A percentile compares a stretch with the other conserved stretches of the same genome.
These are phyloP conservation scores for Ameiurus melas DNA, from an alignment of 2,113 vertebrate species.

Conservation along the genomic window DNA sequence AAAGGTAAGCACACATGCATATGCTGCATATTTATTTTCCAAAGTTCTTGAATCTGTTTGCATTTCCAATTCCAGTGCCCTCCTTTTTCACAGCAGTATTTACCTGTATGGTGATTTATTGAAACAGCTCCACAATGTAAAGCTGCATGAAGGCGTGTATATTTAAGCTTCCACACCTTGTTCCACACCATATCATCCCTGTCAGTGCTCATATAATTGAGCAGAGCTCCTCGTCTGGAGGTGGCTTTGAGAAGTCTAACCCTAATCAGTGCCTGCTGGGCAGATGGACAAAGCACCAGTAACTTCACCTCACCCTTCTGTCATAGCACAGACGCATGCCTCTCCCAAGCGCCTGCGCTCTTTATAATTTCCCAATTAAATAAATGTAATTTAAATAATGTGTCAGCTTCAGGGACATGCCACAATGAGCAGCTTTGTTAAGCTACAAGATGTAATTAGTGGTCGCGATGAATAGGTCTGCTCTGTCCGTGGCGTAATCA, in stretches of 20 bases:
- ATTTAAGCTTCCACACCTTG: neutral
- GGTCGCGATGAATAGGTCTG: slow-evolving; percentile 56
- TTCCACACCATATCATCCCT: neutral
- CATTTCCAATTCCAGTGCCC: neutral
- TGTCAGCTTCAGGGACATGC: slow-evolving; percentile 58
- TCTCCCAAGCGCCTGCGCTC: slow-evolving; percentile 32
- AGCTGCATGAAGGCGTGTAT: neutral
- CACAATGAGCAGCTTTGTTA: slow-evolving; percentile 58
- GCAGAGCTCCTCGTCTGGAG: neutral
- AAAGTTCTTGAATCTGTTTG: neutral
- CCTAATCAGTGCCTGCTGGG: slow-evolving; percentile 39
- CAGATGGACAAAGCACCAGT: slow-evolving; percentile 15
- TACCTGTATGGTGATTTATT: neutral
- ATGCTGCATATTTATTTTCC: neutral
- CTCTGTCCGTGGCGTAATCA: slow-evolving; percentile 50
- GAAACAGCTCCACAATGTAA: neutral
- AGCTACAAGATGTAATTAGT: slow-evolving; percentile 58
- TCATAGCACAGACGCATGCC: slow-evolving; percentile 26
- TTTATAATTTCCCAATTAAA: slow-evolving; percentile 64
- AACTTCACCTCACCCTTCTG: slow-evolving; percentile 41
- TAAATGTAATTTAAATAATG: slow-evolving; percentile 63
- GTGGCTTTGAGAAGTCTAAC: neutral
- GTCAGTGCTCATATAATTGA: neutral
- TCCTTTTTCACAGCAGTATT: neutral
- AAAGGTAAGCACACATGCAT: slow-evolving; percentile 75